A percentile compares a stretch with the other conserved stretches of the same genome.
Evolutionary conservation across 2,888 invertebrate genomes (phyloP).

Genomic region (Lasioglossum oenotherae): DNA sequence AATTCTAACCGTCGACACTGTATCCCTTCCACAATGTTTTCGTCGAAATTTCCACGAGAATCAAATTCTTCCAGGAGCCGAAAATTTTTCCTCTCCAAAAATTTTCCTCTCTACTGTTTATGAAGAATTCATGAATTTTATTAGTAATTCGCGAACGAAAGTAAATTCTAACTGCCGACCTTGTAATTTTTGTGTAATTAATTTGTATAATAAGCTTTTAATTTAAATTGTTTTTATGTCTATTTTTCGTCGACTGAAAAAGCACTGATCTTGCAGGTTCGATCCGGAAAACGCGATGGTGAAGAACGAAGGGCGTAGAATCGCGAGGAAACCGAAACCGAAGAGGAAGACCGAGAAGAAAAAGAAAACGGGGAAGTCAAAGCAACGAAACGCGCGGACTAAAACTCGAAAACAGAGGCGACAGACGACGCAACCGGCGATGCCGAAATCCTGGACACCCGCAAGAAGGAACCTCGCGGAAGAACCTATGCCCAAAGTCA

Average conservation of each 20-base stretch:
- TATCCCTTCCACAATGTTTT: too few species aligned
- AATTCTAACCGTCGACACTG: too few species aligned
- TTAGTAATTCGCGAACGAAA: not conserved
- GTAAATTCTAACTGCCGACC: too few species aligned
- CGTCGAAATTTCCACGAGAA: too few species aligned
- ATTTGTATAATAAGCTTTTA: too few species aligned
- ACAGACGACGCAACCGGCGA: slow-evolving; percentile 64
- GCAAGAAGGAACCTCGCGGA: slow-evolving; percentile 71
- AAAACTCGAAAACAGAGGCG: slow-evolving; percentile 38
- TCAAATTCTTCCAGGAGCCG: too few species aligned
- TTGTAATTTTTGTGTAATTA: too few species aligned
- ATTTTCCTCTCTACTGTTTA: too few species aligned
- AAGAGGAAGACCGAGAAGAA: not conserved
- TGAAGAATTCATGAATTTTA: not conserved
- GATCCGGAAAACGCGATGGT: slow-evolving; percentile 28
- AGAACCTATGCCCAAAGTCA: slow-evolving; percentile 74
- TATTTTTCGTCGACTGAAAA: too few species aligned
- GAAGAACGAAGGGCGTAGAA: slow-evolving; percentile 10
- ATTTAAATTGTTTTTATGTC: too few species aligned
- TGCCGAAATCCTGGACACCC: slow-evolving; percentile 72
- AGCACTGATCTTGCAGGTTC: slow-evolving; percentile 34
- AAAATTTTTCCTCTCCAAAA: too few species aligned
- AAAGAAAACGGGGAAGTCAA: slow-evolving; percentile 1
- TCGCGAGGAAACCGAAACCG: not conserved
- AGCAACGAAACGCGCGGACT: not conserved